These are phyloP conservation scores for Drosophila sturtevanti DNA, from an alignment of 1,140 invertebrate genomes.

Conservation along the genomic window DNA sequence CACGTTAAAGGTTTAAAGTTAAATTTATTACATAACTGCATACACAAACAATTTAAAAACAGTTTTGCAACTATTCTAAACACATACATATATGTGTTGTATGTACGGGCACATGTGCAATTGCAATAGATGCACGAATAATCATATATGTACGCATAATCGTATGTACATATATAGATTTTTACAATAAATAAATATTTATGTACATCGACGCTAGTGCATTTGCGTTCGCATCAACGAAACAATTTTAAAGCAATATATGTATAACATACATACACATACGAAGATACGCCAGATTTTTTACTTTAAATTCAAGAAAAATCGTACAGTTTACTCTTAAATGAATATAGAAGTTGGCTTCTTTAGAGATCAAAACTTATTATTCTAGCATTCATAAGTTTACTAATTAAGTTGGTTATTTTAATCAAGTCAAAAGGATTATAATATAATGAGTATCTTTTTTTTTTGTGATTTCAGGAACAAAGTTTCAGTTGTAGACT, in stretches of 20 bases:
- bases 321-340: background rate
- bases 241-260: background rate
- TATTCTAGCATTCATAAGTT: background rate
- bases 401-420: too few species aligned
- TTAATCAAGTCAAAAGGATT: too few species aligned
- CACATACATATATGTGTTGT: background rate
- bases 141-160: conserved; percentile 3
- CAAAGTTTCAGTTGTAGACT: background rate
- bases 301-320: background rate
- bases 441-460: too few species aligned
- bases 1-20: background rate
- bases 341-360: background rate
- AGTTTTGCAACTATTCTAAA: background rate
- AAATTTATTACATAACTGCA: background rate
- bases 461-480: background rate
- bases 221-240: background rate
- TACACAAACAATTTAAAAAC: background rate
- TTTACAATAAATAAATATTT: background rate
- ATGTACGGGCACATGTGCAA: conserved; percentile 8
- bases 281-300: background rate
- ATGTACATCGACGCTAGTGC: conserved; percentile 1
- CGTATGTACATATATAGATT: conserved; percentile 6
- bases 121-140: conserved; percentile 15
- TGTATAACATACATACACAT: too few species aligned
- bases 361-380: background rate